Base-by-base conservation (phyloP, 2,797 vertebrate genomes). In the Malurus leucopterus region DNA sequence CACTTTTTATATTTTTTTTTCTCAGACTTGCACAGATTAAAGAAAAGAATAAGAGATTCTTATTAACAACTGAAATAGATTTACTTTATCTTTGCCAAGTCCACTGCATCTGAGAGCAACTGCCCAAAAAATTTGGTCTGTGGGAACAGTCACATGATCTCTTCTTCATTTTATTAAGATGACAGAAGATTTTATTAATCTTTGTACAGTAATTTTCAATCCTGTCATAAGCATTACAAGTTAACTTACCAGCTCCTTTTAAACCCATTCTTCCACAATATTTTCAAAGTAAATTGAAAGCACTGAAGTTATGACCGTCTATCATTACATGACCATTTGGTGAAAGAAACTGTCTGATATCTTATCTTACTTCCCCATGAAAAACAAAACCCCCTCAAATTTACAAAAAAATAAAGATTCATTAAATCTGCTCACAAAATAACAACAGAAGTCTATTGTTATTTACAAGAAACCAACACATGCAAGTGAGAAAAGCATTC, bases 1-100 rank as follows among this genome's bases (percentile, higher is more conserved):
- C 1, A 47, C 5, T 27, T 32, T 65, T 51, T 6, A 8, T 9
- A 1, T 0, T 2, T 5, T 36, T 59, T 65, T 67, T 34, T 1
- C 24, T 34, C 15, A 26, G 26, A 69, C 55, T 91, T 47, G 13
- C 27, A 88, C 3, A 84, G 71, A 85, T 75, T 78, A 81, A 72
- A 15, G n/a, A 70, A 86, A 29, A 71, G 23, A 91, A 85, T 6
- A 62, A 4, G 13, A 78, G 24, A 67, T 81, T 75, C n/a, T 59
- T 77, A 58, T 64, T 85, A 84, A 61, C 10, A 1, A 58, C 27
- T 61, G 69, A 71, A 91, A 83, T 12, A 65, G 65, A 59, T 63
- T 71, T 65, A 32, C 32, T 72, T 71, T 78, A 67, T 83, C 68
- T 63, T 32, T 80, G 46, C 23, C 30, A 85, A 78, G 50, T 77